Base-by-base conservation (phyloP, 2,888 invertebrate species). In the Thelaira solivaga region DNA sequence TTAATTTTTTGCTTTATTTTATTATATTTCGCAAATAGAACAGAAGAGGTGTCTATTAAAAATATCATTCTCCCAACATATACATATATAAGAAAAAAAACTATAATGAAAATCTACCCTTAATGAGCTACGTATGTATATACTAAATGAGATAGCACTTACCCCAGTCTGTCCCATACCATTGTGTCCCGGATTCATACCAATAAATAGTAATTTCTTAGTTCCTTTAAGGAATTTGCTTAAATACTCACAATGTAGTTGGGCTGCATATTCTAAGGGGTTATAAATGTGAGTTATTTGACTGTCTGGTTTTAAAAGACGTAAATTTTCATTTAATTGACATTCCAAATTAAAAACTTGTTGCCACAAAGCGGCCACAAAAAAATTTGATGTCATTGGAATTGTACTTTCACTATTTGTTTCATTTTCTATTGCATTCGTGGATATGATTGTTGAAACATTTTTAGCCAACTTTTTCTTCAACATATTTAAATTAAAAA, bases 101-200 rank as follows among this genome's bases (percentile, higher is more conserved):
- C n/a, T n/a, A n/a, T n/a, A n/a, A n/a, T n/a, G n/a, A n/a, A n/a
- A n/a, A n/a, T n/a, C n/a, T n/a, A n/a, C n/a, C n/a, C n/a, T n/a
- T n/a, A 13, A 13, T 39, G 16, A 13, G n/a, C 8, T 13, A 5
- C 6, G 26, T 26, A 4, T 5, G 4, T 5, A 26, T 26, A 13
- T 4, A 26, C 24, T 26, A 26, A 4, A 11, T 20, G 8, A 6
- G 13, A 72, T 91, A 90, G 90, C 95, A 82, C n/a, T 18, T 47
- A 61, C 95, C 83, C 97, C 97, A 82, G 95, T 97, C 89, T 98
- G 97, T 26, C 94, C 94, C 97, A 97, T 97, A 80, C 97, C 97
- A 93, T 94, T 97, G 0, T 97, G 97, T n/a, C 97, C 97, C 11
- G 97, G 97, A 90, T 98, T 98, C 95, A 98, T 97, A 4, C 97